phyloP scores from a whole-genome alignment of 2,113 vertebrate genomes.

The Actenoides lindsayi region DNA sequence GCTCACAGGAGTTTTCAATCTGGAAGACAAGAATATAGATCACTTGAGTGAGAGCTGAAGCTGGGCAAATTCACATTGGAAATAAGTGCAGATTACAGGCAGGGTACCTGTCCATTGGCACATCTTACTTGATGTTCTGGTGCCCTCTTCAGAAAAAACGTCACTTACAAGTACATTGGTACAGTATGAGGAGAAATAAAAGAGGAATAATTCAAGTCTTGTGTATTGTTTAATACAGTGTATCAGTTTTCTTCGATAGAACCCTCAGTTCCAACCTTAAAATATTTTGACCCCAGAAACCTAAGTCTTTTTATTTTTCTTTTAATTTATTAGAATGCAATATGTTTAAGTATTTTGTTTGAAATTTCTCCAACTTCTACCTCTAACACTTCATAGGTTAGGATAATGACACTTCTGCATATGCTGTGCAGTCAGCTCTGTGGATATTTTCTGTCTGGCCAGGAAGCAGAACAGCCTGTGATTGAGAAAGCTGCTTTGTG shows the following conservation, averaged over 20 bases:
- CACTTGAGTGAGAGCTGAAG: background rate
- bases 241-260: background rate
- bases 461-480: background rate
- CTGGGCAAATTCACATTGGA: background rate
- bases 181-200: background rate
- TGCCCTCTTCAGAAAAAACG: slow-evolving; percentile 24
- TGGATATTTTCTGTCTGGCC: background rate
- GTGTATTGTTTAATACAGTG: background rate
- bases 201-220: background rate
- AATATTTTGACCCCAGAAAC: background rate
- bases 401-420: background rate
- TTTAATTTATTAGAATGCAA: background rate
- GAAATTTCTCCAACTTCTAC: background rate
- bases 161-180: background rate
- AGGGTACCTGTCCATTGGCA: background rate
- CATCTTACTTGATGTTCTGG: background rate
- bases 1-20: background rate
- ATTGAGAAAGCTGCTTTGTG: background rate
- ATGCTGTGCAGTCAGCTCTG: background rate
- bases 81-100: background rate
- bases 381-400: background rate
- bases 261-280: background rate
- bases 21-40: background rate
- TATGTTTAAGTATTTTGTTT: background rate
- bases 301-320: background rate